Conservation (phyloP, 2,797 vertebrate genomes). For the Oryzias sinensis region DNA sequence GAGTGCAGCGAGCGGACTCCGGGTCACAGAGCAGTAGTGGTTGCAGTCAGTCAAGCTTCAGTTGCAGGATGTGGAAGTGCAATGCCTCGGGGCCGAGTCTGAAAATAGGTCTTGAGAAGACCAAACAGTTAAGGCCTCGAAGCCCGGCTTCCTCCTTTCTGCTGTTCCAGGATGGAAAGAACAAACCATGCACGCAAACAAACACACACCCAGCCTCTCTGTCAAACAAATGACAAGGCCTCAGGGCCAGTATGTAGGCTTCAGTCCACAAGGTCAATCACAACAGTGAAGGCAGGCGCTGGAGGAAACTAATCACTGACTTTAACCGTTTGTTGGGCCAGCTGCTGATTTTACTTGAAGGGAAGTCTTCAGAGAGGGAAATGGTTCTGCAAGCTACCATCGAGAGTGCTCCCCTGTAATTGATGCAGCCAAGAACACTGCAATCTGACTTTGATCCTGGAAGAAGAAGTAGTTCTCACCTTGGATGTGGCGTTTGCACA, state of each 20-base stretch:
- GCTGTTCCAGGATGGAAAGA: slow-evolving; percentile 34
- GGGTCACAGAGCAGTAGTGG: slow-evolving; percentile 32
- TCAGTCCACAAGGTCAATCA: slow-evolving; percentile 41
- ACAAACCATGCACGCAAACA: slow-evolving; percentile 27
- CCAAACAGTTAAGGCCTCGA: slow-evolving; percentile 36
- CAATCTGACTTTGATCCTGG: slow-evolving; percentile 42
- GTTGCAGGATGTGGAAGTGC: slow-evolving; percentile 57
- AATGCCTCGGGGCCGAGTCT: slow-evolving; percentile 42
- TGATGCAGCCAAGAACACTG: slow-evolving; percentile 29
- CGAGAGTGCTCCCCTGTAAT: slow-evolving; percentile 42
- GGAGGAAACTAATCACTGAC: slow-evolving; percentile 52
- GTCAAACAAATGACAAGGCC: slow-evolving; percentile 48
- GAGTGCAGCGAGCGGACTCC: slow-evolving; percentile 3
- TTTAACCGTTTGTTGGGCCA: slow-evolving; percentile 41
- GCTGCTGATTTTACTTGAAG: slow-evolving; percentile 35
- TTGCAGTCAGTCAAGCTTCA: slow-evolving; percentile 50
- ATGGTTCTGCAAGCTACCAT: slow-evolving; percentile 29
- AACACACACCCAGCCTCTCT: slow-evolving; percentile 26
- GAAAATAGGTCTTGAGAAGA: slow-evolving; percentile 54
- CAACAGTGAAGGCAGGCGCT: slow-evolving; percentile 36
- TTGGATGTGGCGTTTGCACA: slow-evolving; percentile 45
- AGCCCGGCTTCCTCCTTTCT: slow-evolving; percentile 33
- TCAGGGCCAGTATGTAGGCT: slow-evolving; percentile 22
- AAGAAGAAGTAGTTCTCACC: slow-evolving; percentile 56
- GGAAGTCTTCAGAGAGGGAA: slow-evolving; percentile 21